Conservation (phyloP, 2,113 vertebrate genomes). For the Oncorhynchus nerka region DNA sequence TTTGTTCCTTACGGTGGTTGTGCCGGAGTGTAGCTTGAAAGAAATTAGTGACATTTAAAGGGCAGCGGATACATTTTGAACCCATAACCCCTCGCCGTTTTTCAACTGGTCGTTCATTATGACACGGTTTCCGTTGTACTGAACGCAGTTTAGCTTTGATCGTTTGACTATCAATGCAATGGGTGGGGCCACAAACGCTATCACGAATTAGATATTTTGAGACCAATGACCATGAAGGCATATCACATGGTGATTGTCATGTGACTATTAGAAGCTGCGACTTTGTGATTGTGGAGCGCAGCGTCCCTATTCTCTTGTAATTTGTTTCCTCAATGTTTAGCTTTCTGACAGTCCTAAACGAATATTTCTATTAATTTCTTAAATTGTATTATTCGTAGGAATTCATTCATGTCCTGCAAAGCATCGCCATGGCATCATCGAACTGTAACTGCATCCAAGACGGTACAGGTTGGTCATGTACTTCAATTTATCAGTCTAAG, state of each 20-base stretch:
- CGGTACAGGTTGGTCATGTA: conserved; percentile 55
- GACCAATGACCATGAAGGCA: not conserved
- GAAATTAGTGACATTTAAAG: too few species aligned
- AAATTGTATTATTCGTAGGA: not conserved
- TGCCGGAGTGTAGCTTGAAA: too few species aligned
- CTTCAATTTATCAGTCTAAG: not conserved
- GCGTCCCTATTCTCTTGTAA: not conserved
- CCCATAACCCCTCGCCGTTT: too few species aligned
- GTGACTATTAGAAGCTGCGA: conserved; percentile 45
- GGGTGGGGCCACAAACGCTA: not conserved
- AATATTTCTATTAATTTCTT: not conserved
- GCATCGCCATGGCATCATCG: conserved; percentile 53
- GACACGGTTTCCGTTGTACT: too few species aligned
- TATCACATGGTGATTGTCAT: conserved; percentile 47
- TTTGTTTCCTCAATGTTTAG: not conserved
- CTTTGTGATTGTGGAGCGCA: not conserved
- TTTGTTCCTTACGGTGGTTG: too few species aligned
- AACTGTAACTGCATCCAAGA: conserved; percentile 41
- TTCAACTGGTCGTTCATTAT: too few species aligned
- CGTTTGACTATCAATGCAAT: too few species aligned
- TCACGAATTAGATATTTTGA: not conserved
- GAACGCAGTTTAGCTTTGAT: too few species aligned
- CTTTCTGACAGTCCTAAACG: not conserved
- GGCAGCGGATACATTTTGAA: too few species aligned
- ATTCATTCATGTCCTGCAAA: conserved; percentile 10